Evolutionary conservation across 2,797 vertebrate genomes (phyloP), one percentile per base, ranked within the genome.

Genomic region (Mormyrops boulengeri): DNA sequence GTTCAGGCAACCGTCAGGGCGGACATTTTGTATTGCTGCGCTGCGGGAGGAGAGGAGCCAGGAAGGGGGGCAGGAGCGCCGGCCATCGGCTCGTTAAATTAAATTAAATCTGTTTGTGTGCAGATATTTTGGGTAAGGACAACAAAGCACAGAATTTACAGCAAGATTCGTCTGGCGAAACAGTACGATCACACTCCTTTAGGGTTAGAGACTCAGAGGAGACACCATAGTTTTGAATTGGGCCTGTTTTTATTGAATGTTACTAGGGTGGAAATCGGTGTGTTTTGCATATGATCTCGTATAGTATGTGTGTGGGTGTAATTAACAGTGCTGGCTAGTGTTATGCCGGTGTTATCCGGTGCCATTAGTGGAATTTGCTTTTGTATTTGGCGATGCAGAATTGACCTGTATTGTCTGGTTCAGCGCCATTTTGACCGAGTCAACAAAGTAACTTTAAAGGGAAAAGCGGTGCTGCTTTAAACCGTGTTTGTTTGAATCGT

Each of bases 51-150:
- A 91, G 85, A 90, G 87, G 85, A 41, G 52, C 89, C 69, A 89
- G 89, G 89, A 69, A 50, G 53, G 89, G 89, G 93, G 85, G 85
- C 89, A 85, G 89, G 34, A 82, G 22, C 90, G 89, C 89, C 41
- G 62, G 85, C 73, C 38, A 88, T 62, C 88, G 82, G 53, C 57
- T 90, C 89, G 55, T 87, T 89, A 73, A 89, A 88, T 88, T 77
- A 87, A 88, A 89, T 88, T 77, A 89, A 89, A 89, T 92, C 90
- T 94, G 92, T 95, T 94, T 94, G 91, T 94, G 93, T 89, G 93
- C 93, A 93, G 44, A 94, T 93, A 92, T 62, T 90, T 91, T 96
- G 94, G 95, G 95, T 96, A 96, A 96, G 95, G 91, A 90, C 34
- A 66, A 92, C 66, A 91, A 91, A 90, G 90, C 89, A 90, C 90